phyloP scores from a whole-genome alignment of 2,888 invertebrate genomes.

The Fissipunctia ypsillon region DNA sequence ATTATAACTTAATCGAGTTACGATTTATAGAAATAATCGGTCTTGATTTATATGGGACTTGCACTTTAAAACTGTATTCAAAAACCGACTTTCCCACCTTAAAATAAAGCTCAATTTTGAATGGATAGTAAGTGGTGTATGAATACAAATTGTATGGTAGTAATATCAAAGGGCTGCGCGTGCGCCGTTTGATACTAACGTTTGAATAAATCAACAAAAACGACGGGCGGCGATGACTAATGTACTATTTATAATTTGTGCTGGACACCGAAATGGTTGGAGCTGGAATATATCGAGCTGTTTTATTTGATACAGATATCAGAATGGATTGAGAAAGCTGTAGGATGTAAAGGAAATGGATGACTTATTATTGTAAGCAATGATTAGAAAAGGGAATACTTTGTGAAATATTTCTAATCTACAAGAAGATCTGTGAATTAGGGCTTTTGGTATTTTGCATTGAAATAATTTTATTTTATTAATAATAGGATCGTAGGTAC shows the following conservation, averaged over 20 bases:
- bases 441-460: too few species aligned
- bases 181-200: conserved; percentile 85
- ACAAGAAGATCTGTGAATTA: background rate
- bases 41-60: conserved; percentile 85
- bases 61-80: conserved; percentile 45
- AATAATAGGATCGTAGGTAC: too few species aligned
- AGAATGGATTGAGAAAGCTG: background rate
- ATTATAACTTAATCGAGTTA: conserved; percentile 90
- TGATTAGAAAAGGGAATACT: background rate
- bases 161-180: conserved; percentile 85
- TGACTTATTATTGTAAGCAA: background rate
- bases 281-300: conserved; percentile 68
- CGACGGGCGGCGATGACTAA: conserved; percentile 89
- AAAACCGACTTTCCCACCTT: conserved; percentile 58
- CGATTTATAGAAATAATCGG: conserved; percentile 90
- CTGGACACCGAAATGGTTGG: conserved; percentile 71
- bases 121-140: conserved; percentile 65
- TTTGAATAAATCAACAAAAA: conserved; percentile 90
- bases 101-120: conserved; percentile 66
- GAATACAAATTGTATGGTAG: conserved; percentile 87
- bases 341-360: background rate
- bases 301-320: conserved; percentile 7
- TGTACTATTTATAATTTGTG: conserved; percentile 81
- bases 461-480: too few species aligned
- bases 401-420: background rate